These are phyloP conservation scores for Rhagonycha lutea DNA, from an alignment of 2,888 invertebrate species.

Conservation along the genomic window DNA sequence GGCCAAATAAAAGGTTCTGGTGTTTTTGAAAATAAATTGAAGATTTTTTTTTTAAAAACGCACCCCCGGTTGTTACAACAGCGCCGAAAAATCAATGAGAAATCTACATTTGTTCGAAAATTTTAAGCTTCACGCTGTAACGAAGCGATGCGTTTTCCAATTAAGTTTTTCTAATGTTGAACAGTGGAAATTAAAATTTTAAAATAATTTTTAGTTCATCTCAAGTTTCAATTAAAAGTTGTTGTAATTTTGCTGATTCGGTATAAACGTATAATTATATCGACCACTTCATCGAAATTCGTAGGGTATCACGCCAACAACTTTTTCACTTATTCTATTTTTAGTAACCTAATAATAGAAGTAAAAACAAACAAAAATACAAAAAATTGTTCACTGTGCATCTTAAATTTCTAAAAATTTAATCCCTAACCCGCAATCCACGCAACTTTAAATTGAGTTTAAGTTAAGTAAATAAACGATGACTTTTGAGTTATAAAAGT, in stretches of 20 bases:
- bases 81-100: no score
- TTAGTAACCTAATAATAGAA: no score
- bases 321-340: neutral
- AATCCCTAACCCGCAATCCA: neutral
- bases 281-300: neutral
- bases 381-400: neutral
- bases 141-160: neutral
- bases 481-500: neutral
- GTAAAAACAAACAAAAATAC: neutral
- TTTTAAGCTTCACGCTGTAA: neutral
- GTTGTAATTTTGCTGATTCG: neutral
- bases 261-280: neutral
- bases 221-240: neutral
- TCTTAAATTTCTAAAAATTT: neutral
- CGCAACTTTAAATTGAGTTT: neutral
- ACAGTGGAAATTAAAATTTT: neutral
- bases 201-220: neutral
- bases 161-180: neutral
- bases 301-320: neutral
- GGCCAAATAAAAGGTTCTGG: no score
- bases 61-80: no score
- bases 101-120: no score
- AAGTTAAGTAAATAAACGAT: neutral
- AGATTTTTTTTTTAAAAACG: no score
- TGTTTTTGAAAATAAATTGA: no score